Conservation (phyloP, 2,797 vertebrate genomes). For the Salmo trutta region DNA sequence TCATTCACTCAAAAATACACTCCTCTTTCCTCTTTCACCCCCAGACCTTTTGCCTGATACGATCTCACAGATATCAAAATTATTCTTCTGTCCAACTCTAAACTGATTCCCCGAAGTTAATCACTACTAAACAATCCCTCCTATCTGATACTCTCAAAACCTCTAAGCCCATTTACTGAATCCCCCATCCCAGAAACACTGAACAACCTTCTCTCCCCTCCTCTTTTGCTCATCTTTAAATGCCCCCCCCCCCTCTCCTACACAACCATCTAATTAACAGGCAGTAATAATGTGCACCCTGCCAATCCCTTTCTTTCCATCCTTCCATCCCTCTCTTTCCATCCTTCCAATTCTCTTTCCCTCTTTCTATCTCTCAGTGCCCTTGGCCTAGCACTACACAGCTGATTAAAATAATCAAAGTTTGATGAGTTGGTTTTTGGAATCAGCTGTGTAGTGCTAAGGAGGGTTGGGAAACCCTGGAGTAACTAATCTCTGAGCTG, state of each 20-base stretch:
- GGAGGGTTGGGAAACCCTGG: no score
- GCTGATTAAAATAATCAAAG: no score
- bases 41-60: constrained; percentile 12
- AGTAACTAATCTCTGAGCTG: background rate
- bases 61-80: background rate
- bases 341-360: background rate
- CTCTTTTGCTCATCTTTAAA: constrained; percentile 29
- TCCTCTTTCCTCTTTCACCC: background rate
- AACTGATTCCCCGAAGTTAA: background rate
- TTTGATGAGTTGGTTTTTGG: no score
- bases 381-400: background rate
- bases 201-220: background rate
- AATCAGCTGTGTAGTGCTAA: background rate
- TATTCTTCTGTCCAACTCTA: no score
- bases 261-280: constrained; percentile 37
- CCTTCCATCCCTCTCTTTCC: constrained; percentile 1
- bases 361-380: background rate
- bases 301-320: background rate
- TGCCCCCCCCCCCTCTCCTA: constrained; percentile 10
- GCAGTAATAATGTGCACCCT: background rate
- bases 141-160: constrained; percentile 11
- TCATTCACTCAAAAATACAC: background rate
- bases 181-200: no score
- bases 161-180: background rate
- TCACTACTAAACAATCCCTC: background rate